These are phyloP conservation scores for Panzeria rudis DNA, from an alignment of 2,888 invertebrate species.

Conservation along the genomic window DNA sequence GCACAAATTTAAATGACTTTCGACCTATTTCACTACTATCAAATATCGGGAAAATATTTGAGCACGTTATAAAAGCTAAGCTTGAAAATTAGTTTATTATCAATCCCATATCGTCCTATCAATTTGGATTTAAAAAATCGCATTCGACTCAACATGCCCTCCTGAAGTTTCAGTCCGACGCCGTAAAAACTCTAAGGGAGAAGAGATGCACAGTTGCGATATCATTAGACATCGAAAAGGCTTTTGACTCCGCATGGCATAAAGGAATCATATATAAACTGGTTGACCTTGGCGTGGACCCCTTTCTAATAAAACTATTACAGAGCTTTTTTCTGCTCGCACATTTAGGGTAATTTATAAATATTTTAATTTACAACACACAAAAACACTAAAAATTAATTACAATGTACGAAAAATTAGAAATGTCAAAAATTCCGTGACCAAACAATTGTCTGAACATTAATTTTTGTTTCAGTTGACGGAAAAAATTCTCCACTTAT, in stretches of 20 bases:
- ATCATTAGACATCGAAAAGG: slow-evolving; percentile 35
- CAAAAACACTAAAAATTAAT: too few species aligned
- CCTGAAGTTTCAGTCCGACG: slow-evolving; percentile 31
- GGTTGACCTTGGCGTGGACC: not conserved
- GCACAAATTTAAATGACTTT: not conserved
- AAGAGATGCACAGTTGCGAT: slow-evolving; percentile 7
- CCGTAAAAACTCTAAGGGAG: not conserved
- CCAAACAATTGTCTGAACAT: too few species aligned
- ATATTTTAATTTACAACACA: too few species aligned
- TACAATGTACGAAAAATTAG: too few species aligned
- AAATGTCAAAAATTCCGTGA: too few species aligned
- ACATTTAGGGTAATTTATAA: too few species aligned
- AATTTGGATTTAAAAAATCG: not conserved
- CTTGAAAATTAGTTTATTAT: not conserved
- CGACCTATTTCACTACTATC: not conserved
- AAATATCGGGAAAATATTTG: not conserved
- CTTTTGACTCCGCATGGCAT: slow-evolving; percentile 9
- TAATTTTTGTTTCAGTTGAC: too few species aligned
- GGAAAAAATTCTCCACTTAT: too few species aligned
- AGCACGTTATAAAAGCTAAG: not conserved
- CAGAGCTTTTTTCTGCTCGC: not conserved
- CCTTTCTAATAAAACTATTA: not conserved
- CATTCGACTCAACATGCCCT: slow-evolving; percentile 21
- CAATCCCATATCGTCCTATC: not conserved
- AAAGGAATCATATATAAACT: slow-evolving; percentile 18